Percentiles rank a stretch among this genome's conserved stretches.
Conservation (phyloP, 2,888 invertebrate species). For the Troilus luridus region DNA sequence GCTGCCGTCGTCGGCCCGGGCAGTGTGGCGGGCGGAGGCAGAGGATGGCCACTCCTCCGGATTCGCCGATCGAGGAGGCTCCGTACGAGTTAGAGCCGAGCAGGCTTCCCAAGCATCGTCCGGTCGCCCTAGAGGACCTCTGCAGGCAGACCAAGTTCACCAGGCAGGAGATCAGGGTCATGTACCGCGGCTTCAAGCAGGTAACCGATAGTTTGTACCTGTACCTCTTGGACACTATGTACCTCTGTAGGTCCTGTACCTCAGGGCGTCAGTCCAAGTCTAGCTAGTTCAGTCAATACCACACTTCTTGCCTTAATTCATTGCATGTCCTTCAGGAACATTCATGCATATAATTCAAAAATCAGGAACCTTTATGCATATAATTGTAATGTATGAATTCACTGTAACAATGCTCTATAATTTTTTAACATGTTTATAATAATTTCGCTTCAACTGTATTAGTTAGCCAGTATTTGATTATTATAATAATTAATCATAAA, state of each 20-base stretch:
- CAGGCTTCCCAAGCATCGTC: slow-evolving; percentile 84
- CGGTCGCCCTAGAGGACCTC: slow-evolving; percentile 90
- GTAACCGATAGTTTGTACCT: slow-evolving; percentile 70
- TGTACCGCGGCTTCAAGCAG: slow-evolving; percentile 98
- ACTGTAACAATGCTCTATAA: too few species aligned
- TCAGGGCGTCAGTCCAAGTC: too few species aligned
- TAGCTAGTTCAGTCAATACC: too few species aligned
- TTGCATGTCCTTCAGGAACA: too few species aligned
- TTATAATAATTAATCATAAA: too few species aligned
- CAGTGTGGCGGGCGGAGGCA: background rate
- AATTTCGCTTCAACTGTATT: too few species aligned
- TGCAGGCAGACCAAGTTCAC: slow-evolving; percentile 96
- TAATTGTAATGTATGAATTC: too few species aligned
- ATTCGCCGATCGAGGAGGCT: slow-evolving; percentile 80
- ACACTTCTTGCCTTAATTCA: too few species aligned
- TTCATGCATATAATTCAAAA: too few species aligned
- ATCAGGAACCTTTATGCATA: too few species aligned
- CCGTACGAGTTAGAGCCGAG: slow-evolving; percentile 88
- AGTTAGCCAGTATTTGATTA: too few species aligned
- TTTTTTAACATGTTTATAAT: too few species aligned
- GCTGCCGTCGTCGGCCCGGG: background rate
- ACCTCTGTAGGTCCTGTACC: background rate
- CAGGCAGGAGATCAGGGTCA: slow-evolving; percentile 94
- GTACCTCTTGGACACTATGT: background rate
- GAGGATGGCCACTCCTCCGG: slow-evolving; percentile 63